Evolutionary conservation across 2,113 vertebrate species (phyloP).

Genomic region (Megalops atlanticus): DNA sequence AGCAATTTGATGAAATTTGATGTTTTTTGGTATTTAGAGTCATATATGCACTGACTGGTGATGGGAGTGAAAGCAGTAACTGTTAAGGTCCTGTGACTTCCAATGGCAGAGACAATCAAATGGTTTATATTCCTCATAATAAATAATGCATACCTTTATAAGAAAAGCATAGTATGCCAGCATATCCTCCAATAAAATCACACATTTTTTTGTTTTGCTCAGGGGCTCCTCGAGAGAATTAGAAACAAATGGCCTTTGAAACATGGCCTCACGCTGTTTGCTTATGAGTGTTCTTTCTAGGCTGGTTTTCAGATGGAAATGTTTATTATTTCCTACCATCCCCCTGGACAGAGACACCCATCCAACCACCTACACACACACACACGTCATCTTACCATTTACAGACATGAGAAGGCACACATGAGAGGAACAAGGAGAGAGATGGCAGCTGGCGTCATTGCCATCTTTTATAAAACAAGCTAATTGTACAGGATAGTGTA

Average conservation of each 20-base stretch:
- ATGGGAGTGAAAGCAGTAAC: too few relatives aligned
- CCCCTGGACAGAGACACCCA: constrained; percentile 40
- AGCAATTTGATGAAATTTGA: too few relatives aligned
- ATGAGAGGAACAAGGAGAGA: constrained; percentile 23
- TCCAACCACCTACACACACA: constrained; percentile 39
- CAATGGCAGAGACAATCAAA: constrained; percentile 61
- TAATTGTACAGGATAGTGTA: neutral
- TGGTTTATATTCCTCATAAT: constrained; percentile 57
- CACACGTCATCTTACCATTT: constrained; percentile 32
- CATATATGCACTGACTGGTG: neutral
- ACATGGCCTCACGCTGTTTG: constrained; percentile 38
- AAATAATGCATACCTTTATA: constrained; percentile 56
- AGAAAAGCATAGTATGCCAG: constrained; percentile 37
- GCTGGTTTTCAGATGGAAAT: constrained; percentile 46
- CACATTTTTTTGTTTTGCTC: constrained; percentile 55
- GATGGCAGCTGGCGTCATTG: constrained; percentile 63
- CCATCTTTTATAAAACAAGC: constrained; percentile 5
- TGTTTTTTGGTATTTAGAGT: neutral
- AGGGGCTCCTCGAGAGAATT: constrained; percentile 56
- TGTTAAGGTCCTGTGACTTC: constrained; percentile 33
- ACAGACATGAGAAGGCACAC: constrained; percentile 28
- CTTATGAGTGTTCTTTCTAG: constrained; percentile 43
- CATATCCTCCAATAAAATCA: constrained; percentile 40
- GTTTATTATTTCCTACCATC: constrained; percentile 38
- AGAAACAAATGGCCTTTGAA: constrained; percentile 68